Percentiles rank a stretch among this genome's conserved stretches.
These are phyloP conservation scores for Drosophila jambulina DNA, from an alignment of 1,140 invertebrate genomes.

Conservation along the genomic window DNA sequence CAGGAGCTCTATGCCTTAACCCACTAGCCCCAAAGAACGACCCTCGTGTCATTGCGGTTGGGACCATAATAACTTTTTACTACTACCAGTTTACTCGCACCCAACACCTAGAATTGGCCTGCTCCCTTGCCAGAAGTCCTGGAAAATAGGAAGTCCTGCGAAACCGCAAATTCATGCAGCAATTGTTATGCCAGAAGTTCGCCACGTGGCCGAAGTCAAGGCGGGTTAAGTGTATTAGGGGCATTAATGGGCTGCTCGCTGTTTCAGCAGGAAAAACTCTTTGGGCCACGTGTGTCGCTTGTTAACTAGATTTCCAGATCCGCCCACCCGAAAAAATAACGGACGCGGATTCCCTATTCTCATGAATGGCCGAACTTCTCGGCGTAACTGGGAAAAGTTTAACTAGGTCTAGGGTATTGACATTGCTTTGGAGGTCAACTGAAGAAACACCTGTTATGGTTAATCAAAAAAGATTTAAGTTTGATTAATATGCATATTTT, in stretches of 20 bases:
- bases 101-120: slow-evolving; percentile 17
- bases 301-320: slow-evolving; percentile 56
- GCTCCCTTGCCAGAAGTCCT: background rate
- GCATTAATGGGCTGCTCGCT: slow-evolving; percentile 62
- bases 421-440: background rate
- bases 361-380: slow-evolving; percentile 46
- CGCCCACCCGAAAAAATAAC: slow-evolving; percentile 1
- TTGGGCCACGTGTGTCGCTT: slow-evolving; percentile 62
- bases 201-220: slow-evolving; percentile 56
- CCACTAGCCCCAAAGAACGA: background rate
- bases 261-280: slow-evolving; percentile 42
- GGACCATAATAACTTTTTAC: slow-evolving; percentile 55
- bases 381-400: slow-evolving; percentile 36
- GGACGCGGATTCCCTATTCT: background rate
- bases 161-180: slow-evolving; percentile 74
- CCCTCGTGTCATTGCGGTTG: slow-evolving; percentile 30
- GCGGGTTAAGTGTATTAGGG: slow-evolving; percentile 70
- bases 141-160: slow-evolving; percentile 4
- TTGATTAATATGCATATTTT: background rate
- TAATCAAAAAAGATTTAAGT: background rate
- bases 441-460: background rate
- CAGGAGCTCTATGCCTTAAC: slow-evolving; percentile 1
- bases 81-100: slow-evolving; percentile 29
- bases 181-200: slow-evolving; percentile 74
- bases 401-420: slow-evolving; percentile 32